phyloP scores from a whole-genome alignment of 2,888 invertebrate genomes.

The Apantesis nais region DNA sequence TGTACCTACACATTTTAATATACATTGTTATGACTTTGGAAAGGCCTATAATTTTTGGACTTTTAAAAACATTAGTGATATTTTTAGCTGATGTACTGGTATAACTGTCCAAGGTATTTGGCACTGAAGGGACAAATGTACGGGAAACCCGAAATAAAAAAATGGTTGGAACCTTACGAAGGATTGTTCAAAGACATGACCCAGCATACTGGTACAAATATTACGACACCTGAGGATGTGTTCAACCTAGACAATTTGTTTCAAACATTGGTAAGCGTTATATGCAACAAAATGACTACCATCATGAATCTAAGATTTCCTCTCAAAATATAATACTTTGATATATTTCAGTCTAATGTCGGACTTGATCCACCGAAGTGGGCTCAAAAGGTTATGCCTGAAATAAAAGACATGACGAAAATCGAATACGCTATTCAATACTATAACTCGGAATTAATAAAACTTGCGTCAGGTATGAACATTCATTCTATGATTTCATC shows the following conservation, averaged over 20 bases:
- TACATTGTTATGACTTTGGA: neutral
- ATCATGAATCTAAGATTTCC: neutral
- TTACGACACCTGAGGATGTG: slow-evolving; percentile 73
- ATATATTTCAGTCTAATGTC: slow-evolving; percentile 70
- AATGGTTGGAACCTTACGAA: slow-evolving; percentile 62
- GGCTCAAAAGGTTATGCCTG: slow-evolving; percentile 70
- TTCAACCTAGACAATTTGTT: slow-evolving; percentile 80
- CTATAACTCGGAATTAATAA: slow-evolving; percentile 67
- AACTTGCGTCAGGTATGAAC: slow-evolving; percentile 69
- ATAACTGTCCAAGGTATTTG: slow-evolving; percentile 75
- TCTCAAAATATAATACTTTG: neutral
- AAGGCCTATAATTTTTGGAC: neutral
- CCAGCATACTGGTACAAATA: slow-evolving; percentile 67
- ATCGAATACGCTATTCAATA: slow-evolving; percentile 74
- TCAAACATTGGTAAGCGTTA: slow-evolving; percentile 73
- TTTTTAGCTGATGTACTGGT: slow-evolving; percentile 77
- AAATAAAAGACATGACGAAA: slow-evolving; percentile 77
- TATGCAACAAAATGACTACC: neutral
- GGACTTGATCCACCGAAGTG: slow-evolving; percentile 70
- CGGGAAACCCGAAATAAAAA: slow-evolving; percentile 61
- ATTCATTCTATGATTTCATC: neutral
- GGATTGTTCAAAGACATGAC: slow-evolving; percentile 62
- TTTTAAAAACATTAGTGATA: slow-evolving; percentile 7
- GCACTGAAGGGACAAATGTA: slow-evolving; percentile 63
- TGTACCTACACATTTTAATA: too few relatives aligned